Conservation (phyloP, 2,797 vertebrate species). For the Helarctos malayanus region DNA sequence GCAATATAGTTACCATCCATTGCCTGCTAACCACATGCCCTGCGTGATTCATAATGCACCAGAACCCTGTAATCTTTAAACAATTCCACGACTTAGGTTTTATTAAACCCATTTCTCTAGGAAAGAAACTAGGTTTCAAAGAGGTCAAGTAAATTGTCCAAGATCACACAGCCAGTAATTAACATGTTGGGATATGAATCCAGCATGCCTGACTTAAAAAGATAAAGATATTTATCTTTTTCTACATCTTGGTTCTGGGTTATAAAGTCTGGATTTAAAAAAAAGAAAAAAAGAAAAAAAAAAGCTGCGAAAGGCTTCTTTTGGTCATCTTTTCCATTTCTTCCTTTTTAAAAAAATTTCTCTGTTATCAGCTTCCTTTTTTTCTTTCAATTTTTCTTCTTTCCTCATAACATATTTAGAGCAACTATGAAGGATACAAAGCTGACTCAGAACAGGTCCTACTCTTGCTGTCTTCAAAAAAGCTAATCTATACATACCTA, state of each 20-base stretch:
- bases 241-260: background rate
- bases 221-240: background rate
- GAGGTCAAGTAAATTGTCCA: background rate
- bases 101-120: constrained; percentile 46
- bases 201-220: background rate
- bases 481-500: background rate
- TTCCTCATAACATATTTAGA: constrained; percentile 5
- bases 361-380: background rate
- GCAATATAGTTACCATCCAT: background rate
- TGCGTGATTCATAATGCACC: background rate
- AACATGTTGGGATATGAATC: background rate
- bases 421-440: background rate
- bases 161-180: background rate
- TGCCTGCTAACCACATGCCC: background rate
- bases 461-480: background rate
- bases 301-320: background rate
- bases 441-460: background rate
- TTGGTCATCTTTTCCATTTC: background rate
- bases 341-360: background rate
- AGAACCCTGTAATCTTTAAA: constrained; percentile 28
- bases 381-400: background rate
- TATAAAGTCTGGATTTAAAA: background rate
- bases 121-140: constrained; percentile 24
- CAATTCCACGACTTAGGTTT: background rate
- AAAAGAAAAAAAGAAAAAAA: background rate